These are phyloP conservation scores for Sebastolobus alascanus DNA, from an alignment of 2,797 vertebrate species.

Conservation along the genomic window DNA sequence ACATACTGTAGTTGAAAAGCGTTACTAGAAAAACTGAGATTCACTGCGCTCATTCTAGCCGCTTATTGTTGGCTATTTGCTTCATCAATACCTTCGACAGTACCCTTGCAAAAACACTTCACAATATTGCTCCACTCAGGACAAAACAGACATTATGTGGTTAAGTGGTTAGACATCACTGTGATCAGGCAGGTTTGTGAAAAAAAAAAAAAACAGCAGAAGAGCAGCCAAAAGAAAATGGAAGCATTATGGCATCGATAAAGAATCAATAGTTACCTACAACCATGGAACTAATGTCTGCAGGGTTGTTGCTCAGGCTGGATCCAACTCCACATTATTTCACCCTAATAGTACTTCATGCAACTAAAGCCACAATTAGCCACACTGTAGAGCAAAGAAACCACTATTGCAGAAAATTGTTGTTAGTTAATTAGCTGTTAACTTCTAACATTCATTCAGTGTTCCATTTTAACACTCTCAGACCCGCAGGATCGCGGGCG, in stretches of 20 bases:
- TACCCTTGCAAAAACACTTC: background rate
- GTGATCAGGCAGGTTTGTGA: background rate
- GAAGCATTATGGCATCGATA: conserved; percentile 28
- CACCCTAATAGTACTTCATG: background rate
- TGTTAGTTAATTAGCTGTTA: background rate
- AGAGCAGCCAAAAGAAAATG: conserved; percentile 33
- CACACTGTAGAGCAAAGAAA: background rate
- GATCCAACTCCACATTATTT: background rate
- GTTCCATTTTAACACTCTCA: background rate
- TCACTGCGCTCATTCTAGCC: background rate
- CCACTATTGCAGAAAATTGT: background rate
- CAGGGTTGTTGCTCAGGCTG: conserved; percentile 12
- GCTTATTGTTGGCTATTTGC: background rate
- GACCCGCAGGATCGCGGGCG: too few relatives aligned
- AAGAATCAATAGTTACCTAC: conserved; percentile 35
- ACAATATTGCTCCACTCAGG: conserved; percentile 15
- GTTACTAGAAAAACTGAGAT: background rate
- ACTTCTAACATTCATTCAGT: background rate
- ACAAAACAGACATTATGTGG: conserved; percentile 13
- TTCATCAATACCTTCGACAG: conserved; percentile 3
- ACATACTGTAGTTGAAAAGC: background rate
- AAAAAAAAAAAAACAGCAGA: conserved; percentile 3
- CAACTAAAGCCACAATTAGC: background rate
- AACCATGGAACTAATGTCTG: conserved; percentile 19
- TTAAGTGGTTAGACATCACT: conserved; percentile 9